Percentiles rank a stretch among this genome's conserved stretches.
phyloP scores from a whole-genome alignment of 2,888 invertebrate genomes.

The Synanthedon andrenaeformis region DNA sequence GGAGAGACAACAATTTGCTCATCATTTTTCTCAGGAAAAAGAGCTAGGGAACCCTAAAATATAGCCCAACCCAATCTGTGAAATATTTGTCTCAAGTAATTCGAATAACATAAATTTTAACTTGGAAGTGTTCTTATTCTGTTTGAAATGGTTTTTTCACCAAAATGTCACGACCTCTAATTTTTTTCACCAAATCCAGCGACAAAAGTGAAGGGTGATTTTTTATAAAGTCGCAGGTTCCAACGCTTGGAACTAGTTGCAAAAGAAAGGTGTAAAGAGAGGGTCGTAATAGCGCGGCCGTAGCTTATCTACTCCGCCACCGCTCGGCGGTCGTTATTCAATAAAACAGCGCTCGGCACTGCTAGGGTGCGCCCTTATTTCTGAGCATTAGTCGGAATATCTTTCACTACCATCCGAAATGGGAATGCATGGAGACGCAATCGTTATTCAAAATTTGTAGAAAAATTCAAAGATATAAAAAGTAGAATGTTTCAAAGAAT shows the following conservation, averaged over 20 bases:
- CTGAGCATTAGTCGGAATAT: slow-evolving; percentile 27
- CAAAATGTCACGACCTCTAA: slow-evolving; percentile 26
- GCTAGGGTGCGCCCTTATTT: slow-evolving; percentile 23
- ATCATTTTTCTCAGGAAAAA: too few relatives aligned
- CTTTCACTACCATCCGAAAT: slow-evolving; percentile 21
- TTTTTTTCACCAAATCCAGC: slow-evolving; percentile 26
- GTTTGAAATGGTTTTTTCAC: slow-evolving; percentile 7
- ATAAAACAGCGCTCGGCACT: slow-evolving; percentile 36
- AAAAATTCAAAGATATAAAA: too few relatives aligned
- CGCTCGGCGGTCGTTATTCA: slow-evolving; percentile 46
- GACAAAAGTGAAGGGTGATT: slow-evolving; percentile 6
- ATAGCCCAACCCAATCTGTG: too few relatives aligned
- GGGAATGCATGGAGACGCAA: background rate
- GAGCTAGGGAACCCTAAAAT: too few relatives aligned
- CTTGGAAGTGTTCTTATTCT: too few relatives aligned
- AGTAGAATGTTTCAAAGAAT: too few relatives aligned
- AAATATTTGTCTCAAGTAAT: too few relatives aligned
- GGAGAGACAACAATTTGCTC: too few relatives aligned
- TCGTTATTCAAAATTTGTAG: too few relatives aligned
- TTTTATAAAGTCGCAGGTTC: background rate
- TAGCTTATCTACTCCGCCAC: slow-evolving; percentile 39
- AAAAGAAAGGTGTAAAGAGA: background rate
- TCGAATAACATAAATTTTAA: too few relatives aligned
- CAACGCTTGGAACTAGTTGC: background rate
- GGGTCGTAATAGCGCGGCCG: slow-evolving; percentile 13